A percentile compares a stretch with the other conserved stretches of the same genome.
These are phyloP conservation scores for Lasioglossum calceatum DNA, from an alignment of 2,888 invertebrate genomes.

Conservation along the genomic window DNA sequence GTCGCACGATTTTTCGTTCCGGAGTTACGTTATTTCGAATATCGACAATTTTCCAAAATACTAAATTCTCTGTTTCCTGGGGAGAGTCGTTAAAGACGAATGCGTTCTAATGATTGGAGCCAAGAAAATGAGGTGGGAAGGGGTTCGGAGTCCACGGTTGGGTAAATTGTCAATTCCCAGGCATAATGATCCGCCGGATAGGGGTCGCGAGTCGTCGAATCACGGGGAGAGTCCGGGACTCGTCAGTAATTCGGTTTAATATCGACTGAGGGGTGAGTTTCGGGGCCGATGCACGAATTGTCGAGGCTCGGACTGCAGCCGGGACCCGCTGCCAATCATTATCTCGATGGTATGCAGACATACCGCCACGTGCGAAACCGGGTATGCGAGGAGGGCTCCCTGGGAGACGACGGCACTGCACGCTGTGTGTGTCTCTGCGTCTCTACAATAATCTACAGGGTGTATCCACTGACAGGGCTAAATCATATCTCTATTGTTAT, in stretches of 20 bases:
- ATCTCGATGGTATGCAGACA: slow-evolving; percentile 79
- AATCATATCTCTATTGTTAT: too few relatives aligned
- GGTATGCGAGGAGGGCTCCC: slow-evolving; percentile 73
- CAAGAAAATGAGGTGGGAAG: background rate
- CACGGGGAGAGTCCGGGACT: slow-evolving; percentile 17
- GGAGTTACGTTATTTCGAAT: background rate
- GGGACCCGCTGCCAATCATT: slow-evolving; percentile 76
- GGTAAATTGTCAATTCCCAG: background rate
- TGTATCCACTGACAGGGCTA: background rate
- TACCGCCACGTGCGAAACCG: slow-evolving; percentile 78
- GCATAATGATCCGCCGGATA: background rate
- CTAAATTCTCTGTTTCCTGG: background rate
- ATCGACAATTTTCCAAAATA: background rate
- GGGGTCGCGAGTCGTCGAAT: slow-evolving; percentile 11
- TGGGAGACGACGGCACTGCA: slow-evolving; percentile 49
- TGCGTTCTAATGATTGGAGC: background rate
- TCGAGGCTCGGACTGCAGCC: slow-evolving; percentile 52
- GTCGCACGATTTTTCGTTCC: background rate
- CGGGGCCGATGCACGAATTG: slow-evolving; percentile 43
- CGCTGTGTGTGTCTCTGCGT: slow-evolving; percentile 12
- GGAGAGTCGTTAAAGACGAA: background rate
- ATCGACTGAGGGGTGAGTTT: slow-evolving; percentile 23
- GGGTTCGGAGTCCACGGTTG: background rate
- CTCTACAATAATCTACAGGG: background rate
- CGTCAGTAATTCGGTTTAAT: slow-evolving; percentile 54